Evolutionary conservation across 2,888 invertebrate genomes (phyloP).

Genomic region (Callimorpha dominula): DNA sequence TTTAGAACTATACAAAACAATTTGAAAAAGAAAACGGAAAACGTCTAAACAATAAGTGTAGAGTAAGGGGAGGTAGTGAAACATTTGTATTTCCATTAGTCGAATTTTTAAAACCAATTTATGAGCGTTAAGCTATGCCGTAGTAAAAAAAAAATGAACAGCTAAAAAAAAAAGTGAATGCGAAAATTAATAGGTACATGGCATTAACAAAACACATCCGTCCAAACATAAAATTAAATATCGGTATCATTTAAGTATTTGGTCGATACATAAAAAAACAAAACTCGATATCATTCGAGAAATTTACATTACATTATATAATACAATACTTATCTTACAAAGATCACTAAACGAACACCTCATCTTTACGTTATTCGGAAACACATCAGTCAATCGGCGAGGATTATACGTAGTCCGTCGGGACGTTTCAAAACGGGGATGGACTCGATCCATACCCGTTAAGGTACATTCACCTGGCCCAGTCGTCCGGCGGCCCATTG

Average conservation of each 20-base stretch:
- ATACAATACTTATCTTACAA: constrained; percentile 39
- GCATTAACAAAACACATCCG: not conserved
- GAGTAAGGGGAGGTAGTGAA: too few species aligned
- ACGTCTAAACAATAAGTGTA: not conserved
- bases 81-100: too few species aligned
- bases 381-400: constrained; percentile 58
- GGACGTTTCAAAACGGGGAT: constrained; percentile 67
- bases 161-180: not conserved
- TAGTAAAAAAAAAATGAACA: not conserved
- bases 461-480: constrained; percentile 88
- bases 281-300: constrained; percentile 23
- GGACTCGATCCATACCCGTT: constrained; percentile 71
- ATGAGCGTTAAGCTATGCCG: too few species aligned
- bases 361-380: constrained; percentile 49
- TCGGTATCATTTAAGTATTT: constrained; percentile 34
- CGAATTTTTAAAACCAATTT: too few species aligned
- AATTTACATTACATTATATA: constrained; percentile 36
- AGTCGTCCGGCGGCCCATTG: constrained; percentile 84
- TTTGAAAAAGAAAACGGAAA: too few species aligned
- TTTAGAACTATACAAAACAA: too few species aligned
- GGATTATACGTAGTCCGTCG: constrained; percentile 53
- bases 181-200: not conserved
- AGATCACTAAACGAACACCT: constrained; percentile 51
- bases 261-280: constrained; percentile 28
- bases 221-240: not conserved